These are phyloP conservation scores for Epistrophella euchroma DNA, from an alignment of 2,888 invertebrate genomes.

Conservation along the genomic window DNA sequence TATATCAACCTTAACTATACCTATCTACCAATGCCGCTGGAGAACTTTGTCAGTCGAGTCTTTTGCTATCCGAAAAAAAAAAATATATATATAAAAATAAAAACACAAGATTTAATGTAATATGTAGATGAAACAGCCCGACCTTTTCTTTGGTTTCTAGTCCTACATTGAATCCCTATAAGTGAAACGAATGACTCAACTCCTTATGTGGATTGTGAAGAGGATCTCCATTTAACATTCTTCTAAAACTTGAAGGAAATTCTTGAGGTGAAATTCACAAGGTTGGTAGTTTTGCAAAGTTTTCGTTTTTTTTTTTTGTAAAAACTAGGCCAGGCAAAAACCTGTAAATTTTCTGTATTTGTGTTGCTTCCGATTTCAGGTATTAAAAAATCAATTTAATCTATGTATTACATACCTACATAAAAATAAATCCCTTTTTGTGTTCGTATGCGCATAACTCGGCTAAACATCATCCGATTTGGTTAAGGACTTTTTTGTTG, in stretches of 20 bases:
- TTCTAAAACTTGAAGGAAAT: slow-evolving; percentile 2
- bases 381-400: too few relatives aligned
- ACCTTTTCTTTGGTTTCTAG: slow-evolving; percentile 11
- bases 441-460: too few relatives aligned
- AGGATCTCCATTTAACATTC: slow-evolving; percentile 46
- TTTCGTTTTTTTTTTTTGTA: too few relatives aligned
- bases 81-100: too few relatives aligned
- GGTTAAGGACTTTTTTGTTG: too few relatives aligned
- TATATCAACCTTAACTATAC: slow-evolving; percentile 32
- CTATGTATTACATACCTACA: too few relatives aligned
- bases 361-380: too few relatives aligned
- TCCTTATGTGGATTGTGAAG: slow-evolving; percentile 34
- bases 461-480: too few relatives aligned
- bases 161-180: slow-evolving; percentile 13
- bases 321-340: too few relatives aligned
- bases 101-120: background rate
- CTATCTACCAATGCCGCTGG: background rate
- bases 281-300: background rate
- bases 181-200: slow-evolving; percentile 66
- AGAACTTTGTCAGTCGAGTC: slow-evolving; percentile 10
- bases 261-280: slow-evolving; percentile 5
- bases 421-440: too few relatives aligned
- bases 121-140: slow-evolving; percentile 27
- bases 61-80: background rate
- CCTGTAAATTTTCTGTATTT: too few relatives aligned